phyloP scores from a whole-genome alignment of 1,140 invertebrate genomes.

The Tetramorium parvispinum region DNA sequence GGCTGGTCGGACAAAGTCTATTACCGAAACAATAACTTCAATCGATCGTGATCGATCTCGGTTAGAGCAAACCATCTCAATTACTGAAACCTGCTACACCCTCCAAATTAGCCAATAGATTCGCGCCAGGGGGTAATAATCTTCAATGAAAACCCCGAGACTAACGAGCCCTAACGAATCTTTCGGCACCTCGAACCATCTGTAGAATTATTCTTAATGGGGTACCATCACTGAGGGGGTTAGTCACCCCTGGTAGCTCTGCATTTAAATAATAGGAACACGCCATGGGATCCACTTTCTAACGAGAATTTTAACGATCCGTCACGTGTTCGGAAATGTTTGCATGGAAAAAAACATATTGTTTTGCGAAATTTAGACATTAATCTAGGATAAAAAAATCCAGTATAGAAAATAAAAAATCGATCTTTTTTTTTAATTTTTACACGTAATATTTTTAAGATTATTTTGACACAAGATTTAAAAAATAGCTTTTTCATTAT shows the following conservation, averaged over 20 bases:
- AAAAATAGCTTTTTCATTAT: too few relatives aligned
- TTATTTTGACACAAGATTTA: too few relatives aligned
- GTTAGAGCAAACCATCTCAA: conserved; percentile 70
- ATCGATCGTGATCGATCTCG: conserved; percentile 49
- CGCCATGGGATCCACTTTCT: conserved; percentile 74
- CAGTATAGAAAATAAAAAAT: background rate
- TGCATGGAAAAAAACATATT: background rate
- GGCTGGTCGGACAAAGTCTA: conserved; percentile 45
- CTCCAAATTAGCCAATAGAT: conserved; percentile 68
- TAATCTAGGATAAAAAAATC: background rate
- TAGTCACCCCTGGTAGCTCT: conserved; percentile 58
- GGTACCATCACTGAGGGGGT: conserved; percentile 66
- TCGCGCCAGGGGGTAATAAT: conserved; percentile 68
- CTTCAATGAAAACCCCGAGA: conserved; percentile 70
- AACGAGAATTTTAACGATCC: conserved; percentile 76
- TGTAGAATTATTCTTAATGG: conserved; percentile 79
- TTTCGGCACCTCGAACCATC: conserved; percentile 81
- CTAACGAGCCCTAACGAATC: conserved; percentile 83
- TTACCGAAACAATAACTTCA: conserved; percentile 55
- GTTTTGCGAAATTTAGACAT: background rate
- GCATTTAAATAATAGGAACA: conserved; percentile 79
- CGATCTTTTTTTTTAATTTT: background rate
- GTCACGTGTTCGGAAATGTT: conserved; percentile 75
- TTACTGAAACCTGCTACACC: conserved; percentile 39
- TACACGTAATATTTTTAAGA: background rate